Percentiles rank a stretch among this genome's conserved stretches.
Conservation (phyloP, 2,113 vertebrate species). For the Ailuropoda melanoleuca region DNA sequence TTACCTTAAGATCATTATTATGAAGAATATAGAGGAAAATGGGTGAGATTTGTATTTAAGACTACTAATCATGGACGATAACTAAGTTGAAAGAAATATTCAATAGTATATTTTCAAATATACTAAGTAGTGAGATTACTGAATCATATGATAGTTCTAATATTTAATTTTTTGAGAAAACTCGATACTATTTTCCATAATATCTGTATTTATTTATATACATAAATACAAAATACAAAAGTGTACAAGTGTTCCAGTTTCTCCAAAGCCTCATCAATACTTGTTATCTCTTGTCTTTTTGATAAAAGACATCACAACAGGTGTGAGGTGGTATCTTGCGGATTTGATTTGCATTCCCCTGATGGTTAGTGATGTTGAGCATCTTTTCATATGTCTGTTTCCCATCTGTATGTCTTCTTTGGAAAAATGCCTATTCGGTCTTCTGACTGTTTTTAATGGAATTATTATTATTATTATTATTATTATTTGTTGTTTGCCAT, state of each 20-base stretch:
- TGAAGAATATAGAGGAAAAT: neutral
- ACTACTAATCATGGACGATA: neutral
- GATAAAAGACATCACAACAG: neutral
- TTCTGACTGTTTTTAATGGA: neutral
- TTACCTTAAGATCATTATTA: neutral
- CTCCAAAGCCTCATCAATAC: neutral
- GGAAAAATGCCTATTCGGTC: neutral
- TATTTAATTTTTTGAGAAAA: neutral
- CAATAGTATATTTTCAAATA: neutral
- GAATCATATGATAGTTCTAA: neutral
- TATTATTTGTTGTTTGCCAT: neutral
- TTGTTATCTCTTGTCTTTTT: neutral
- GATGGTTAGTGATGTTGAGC: neutral
- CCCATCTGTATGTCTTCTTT: neutral
- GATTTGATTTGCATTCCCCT: neutral
- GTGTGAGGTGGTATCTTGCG: neutral
- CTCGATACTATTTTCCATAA: neutral
- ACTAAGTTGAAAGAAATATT: neutral
- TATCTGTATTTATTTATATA: neutral
- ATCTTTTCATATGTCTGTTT: neutral
- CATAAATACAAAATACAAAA: neutral
- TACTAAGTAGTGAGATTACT: neutral
- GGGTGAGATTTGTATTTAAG: neutral
- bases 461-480: neutral
- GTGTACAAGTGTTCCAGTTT: neutral